Evolutionary conservation across 2,888 invertebrate genomes (phyloP).

Genomic region (Copidosoma aretas): DNA sequence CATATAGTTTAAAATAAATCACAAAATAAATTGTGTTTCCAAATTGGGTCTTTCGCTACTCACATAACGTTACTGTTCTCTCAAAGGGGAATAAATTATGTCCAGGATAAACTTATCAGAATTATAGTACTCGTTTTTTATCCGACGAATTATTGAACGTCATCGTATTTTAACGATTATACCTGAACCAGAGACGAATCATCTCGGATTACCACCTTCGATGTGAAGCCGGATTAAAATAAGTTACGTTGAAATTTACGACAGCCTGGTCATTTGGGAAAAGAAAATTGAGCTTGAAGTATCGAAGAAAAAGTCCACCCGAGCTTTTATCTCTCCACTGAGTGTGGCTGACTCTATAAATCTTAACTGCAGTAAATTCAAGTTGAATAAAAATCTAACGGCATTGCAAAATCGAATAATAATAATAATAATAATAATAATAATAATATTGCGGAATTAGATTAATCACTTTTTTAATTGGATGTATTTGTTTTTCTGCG

Average conservation of each 20-base stretch:
- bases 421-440: too few relatives aligned
- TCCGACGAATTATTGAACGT: constrained; percentile 18
- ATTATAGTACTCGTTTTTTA: background rate
- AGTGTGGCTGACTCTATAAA: background rate
- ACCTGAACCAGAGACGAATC: constrained; percentile 3
- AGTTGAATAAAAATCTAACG: too few relatives aligned
- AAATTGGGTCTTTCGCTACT: too few relatives aligned
- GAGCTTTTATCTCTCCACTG: background rate
- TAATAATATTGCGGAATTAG: too few relatives aligned
- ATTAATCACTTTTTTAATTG: too few relatives aligned
- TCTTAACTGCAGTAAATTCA: background rate
- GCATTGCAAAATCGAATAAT: too few relatives aligned
- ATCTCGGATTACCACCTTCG: background rate
- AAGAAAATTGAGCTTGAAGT: constrained; percentile 17
- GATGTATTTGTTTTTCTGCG: too few relatives aligned
- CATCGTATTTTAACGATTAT: constrained; percentile 16
- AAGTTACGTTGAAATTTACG: constrained; percentile 25
- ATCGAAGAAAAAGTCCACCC: background rate
- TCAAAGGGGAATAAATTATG: too few relatives aligned
- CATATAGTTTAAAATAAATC: too few relatives aligned
- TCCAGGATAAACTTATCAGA: too few relatives aligned
- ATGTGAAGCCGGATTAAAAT: constrained; percentile 23
- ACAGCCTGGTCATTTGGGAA: constrained; percentile 25
- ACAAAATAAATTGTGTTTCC: too few relatives aligned
- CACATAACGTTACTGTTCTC: too few relatives aligned